phyloP scores from a whole-genome alignment of 2,888 invertebrate species.

The Cordilura impudica region DNA sequence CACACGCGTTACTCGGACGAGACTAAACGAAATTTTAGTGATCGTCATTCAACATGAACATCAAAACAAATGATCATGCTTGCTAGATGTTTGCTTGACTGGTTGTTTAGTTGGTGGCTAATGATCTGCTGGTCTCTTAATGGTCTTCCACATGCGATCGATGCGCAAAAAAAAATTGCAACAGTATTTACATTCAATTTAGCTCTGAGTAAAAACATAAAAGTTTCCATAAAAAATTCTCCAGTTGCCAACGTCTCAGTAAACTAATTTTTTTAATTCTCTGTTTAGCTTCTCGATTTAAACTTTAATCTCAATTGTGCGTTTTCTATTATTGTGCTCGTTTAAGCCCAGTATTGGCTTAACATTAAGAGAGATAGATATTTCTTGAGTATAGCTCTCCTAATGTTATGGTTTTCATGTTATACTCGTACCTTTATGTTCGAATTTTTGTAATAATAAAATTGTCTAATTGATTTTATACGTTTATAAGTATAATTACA shows the following conservation, averaged over 20 bases:
- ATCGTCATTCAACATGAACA: conserved; percentile 43
- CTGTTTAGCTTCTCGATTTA: conserved; percentile 13
- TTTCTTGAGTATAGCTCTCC: background rate
- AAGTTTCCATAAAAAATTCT: background rate
- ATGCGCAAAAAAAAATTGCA: conserved; percentile 32
- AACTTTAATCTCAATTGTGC: background rate
- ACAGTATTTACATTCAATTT: conserved; percentile 37
- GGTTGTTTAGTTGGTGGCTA: conserved; percentile 10
- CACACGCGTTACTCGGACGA: conserved; percentile 73
- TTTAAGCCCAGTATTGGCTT: background rate
- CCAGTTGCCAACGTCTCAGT: background rate
- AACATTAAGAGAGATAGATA: background rate
- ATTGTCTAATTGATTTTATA: background rate
- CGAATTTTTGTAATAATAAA: background rate
- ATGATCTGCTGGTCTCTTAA: conserved; percentile 32
- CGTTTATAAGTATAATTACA: too few species aligned
- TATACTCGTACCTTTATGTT: background rate
- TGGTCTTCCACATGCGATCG: conserved; percentile 9
- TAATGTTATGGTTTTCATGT: background rate
- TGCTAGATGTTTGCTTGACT: background rate
- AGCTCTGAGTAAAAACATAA: conserved; percentile 26
- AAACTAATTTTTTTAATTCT: background rate
- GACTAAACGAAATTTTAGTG: conserved; percentile 57
- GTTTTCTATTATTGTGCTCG: background rate
- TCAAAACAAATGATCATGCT: conserved; percentile 38